Percentiles rank a stretch among this genome's conserved stretches.
phyloP scores from a whole-genome alignment of 2,888 invertebrate genomes.

The Megamerina dolium region DNA sequence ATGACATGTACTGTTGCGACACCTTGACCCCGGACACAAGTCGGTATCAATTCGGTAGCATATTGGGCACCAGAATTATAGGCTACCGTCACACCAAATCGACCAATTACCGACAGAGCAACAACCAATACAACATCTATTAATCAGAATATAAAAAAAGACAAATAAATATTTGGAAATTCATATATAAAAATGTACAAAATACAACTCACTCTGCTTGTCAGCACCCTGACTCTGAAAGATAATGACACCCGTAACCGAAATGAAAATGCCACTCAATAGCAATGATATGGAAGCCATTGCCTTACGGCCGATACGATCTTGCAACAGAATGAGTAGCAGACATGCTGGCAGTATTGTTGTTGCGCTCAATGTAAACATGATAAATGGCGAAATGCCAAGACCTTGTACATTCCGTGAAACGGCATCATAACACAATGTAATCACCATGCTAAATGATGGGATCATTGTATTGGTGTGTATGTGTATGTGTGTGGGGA shows the following conservation, averaged over 20 bases:
- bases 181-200: conserved; percentile 5
- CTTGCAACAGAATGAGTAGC: conserved; percentile 46
- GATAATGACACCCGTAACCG: conserved; percentile 49
- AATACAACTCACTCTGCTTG: conserved; percentile 22
- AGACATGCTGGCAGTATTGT: conserved; percentile 57
- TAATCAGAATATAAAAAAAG: conserved; percentile 1
- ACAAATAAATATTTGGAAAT: background rate
- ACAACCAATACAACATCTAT: conserved; percentile 42
- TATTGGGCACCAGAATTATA: conserved; percentile 62
- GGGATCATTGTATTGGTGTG: too few species aligned
- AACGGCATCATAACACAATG: conserved; percentile 57
- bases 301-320: conserved; percentile 52
- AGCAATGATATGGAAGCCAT: conserved; percentile 54
- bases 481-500: too few species aligned
- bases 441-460: conserved; percentile 58
- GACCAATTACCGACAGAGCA: conserved; percentile 51
- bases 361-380: conserved; percentile 54
- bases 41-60: conserved; percentile 59
- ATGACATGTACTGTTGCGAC: conserved; percentile 57
- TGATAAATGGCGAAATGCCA: conserved; percentile 54
- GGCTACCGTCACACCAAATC: conserved; percentile 58
- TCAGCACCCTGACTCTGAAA: conserved; percentile 17
- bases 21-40: conserved; percentile 58
- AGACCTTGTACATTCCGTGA: conserved; percentile 56
- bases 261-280: conserved; percentile 53